Base-by-base conservation (phyloP, 2,113 vertebrate species). In the Chauna torquata region DNA sequence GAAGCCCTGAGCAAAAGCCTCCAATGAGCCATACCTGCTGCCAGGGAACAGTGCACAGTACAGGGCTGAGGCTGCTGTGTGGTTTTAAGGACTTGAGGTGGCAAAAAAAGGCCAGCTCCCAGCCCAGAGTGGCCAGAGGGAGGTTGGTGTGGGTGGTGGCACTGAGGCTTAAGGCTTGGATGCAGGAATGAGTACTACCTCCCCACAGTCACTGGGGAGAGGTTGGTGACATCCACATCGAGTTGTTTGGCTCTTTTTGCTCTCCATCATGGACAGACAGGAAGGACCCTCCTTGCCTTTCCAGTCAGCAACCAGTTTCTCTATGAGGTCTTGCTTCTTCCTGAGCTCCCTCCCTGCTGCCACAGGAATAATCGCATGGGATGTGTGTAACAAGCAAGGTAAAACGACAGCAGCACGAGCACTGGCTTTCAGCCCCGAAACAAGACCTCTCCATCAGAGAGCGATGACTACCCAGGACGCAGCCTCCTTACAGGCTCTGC, bases 251-350 rank as follows among this genome's bases (percentile, higher is more conserved):
- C 62, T 66, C 12, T 4, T 71, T 81, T 78, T 84, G 22, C 7
- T 68, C 24, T 69, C 40, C 0, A 0, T 28, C 24, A 42, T 62
- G 32, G 42, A n/a, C 3, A 3, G 58, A 44, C 0, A 54, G 20
- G 50, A 36, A 91, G 25, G 54, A 36, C n/a, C 44, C 36, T 88
- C 3, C 27, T 69, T 1, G 1, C 36, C 20, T 52, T 91, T 58
- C 34, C 30, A 15, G 44, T 34, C 24, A 74, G 54, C 49, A 50
- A 12, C 12, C 1, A 20, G 6, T 52, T 92, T 86, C 40, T 72
- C 22, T 42, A 3, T 28, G 7, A 71, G 20, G 32, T 76, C 68
- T 74, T 55, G 10, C 5, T 3, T 52, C 36, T 79, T 64, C 57
- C 47, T 2, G 9, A 15, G n/a, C 27, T 88, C 49, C 19, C 12